Evolutionary conservation across 2,797 vertebrate species (phyloP).

Genomic region (Poecilia wingei): DNA sequence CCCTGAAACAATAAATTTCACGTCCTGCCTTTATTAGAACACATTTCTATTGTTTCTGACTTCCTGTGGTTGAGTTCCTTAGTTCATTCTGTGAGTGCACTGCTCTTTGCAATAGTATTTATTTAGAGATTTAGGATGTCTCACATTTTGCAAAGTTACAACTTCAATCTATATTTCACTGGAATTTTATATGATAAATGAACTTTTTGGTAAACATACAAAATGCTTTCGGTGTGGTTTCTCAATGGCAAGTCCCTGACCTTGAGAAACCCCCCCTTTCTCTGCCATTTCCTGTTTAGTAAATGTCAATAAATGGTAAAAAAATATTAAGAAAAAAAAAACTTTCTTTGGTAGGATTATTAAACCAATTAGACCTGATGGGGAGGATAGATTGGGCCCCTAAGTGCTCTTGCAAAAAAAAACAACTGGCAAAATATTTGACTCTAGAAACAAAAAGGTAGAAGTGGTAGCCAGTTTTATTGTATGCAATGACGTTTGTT

Average conservation of each 20-base stretch:
- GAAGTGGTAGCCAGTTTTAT: neutral
- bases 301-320: neutral
- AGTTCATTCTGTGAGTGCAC: neutral
- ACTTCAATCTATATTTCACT: neutral
- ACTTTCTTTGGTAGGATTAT: neutral
- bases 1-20: neutral
- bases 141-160: neutral
- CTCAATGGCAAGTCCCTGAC: neutral
- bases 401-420: neutral
- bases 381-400: neutral
- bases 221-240: neutral
- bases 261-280: neutral
- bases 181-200: neutral
- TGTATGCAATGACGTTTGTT: neutral
- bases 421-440: neutral
- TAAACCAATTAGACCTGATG: neutral
- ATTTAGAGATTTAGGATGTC: neutral
- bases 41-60: neutral
- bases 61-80: neutral
- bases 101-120: neutral
- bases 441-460: neutral
- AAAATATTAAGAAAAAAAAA: neutral
- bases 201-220: neutral
- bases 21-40: neutral
- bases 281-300: neutral